phyloP scores from a whole-genome alignment of 2,888 invertebrate species.

The Amblyjoppa fuscipennis region DNA sequence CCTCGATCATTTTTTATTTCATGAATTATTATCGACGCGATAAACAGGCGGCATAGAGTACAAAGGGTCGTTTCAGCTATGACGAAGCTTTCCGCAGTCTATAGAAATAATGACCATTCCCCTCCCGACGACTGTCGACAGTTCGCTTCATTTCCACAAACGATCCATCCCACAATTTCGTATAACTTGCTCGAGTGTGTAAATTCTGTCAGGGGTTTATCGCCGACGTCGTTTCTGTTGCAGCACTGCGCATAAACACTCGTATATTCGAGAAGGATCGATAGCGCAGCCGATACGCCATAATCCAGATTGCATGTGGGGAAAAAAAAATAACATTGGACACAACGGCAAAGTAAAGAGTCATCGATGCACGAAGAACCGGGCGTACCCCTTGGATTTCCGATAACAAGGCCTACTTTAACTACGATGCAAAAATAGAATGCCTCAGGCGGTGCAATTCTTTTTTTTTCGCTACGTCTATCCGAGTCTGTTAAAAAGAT shows the following conservation, averaged over 20 bases:
- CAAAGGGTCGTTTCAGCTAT: background rate
- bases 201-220: background rate
- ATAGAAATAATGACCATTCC: slow-evolving; percentile 48
- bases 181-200: background rate
- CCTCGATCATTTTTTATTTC: background rate
- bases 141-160: slow-evolving; percentile 8
- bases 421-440: slow-evolving; percentile 28
- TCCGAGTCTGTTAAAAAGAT: slow-evolving; percentile 9
- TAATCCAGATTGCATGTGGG: background rate
- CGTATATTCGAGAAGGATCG: background rate
- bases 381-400: slow-evolving; percentile 3
- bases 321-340: background rate
- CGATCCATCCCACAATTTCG: background rate
- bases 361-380: slow-evolving; percentile 22
- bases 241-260: background rate
- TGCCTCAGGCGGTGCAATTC: background rate
- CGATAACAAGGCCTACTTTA: slow-evolving; percentile 19
- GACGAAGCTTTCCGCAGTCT: slow-evolving; percentile 21
- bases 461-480: slow-evolving; percentile 2
- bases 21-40: slow-evolving; percentile 5
- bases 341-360: slow-evolving; percentile 14
- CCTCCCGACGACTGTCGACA: background rate
- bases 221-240: background rate
- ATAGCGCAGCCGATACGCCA: background rate
- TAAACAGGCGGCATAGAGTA: background rate